Percentiles rank a stretch among this genome's conserved stretches.
Conservation (phyloP, 2,797 vertebrate genomes). For the Spondyliosoma cantharus region DNA sequence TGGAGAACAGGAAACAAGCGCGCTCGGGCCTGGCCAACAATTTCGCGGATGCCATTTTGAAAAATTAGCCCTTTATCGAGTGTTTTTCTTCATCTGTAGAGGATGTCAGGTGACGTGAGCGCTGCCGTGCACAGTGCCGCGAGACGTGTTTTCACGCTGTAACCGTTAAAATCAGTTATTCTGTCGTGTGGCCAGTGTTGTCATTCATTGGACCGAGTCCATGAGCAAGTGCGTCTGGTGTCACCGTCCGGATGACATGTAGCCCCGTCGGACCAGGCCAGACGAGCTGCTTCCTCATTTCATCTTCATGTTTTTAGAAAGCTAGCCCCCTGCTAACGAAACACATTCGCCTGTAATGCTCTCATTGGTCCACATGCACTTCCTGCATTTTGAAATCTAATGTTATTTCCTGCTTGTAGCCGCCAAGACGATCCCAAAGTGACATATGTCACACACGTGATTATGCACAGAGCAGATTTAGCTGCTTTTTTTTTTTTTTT, state of each 20-base stretch:
- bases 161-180: rapidly evolving
- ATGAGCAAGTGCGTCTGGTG: not conserved
- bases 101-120: not conserved
- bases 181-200: not conserved
- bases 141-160: not conserved
- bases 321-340: not conserved
- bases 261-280: not conserved
- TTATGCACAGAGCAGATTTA: no score
- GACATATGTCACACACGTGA: not conserved
- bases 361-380: constrained; percentile 27
- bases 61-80: constrained; percentile 38
- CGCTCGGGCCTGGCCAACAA: constrained; percentile 45
- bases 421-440: constrained; percentile 32
- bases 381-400: constrained; percentile 50
- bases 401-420: constrained; percentile 41
- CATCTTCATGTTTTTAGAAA: not conserved
- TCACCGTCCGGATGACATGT: not conserved
- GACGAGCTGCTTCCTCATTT: not conserved
- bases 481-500: no score
- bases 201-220: constrained; percentile 7
- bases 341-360: not conserved
- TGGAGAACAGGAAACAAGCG: constrained; percentile 43
- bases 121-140: no score
- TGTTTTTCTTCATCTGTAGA: not conserved
- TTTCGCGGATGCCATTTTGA: constrained; percentile 77